Conservation (phyloP, 2,888 invertebrate genomes). For the Agrochola lota region DNA sequence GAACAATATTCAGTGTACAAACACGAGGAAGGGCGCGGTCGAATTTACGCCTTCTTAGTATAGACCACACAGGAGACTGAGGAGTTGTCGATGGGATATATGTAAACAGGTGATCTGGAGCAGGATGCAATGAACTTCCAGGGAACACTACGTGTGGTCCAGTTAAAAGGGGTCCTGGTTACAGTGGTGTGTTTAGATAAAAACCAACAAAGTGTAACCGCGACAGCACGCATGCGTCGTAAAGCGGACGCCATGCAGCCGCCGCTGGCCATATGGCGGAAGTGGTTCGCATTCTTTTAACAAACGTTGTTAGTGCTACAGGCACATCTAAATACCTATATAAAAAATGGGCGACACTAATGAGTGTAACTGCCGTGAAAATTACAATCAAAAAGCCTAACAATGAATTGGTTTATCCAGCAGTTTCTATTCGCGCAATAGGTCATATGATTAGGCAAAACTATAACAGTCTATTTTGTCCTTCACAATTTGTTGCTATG, state of each 20-base stretch:
- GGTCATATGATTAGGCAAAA: constrained; percentile 9
- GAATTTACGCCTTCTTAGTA: constrained; percentile 56
- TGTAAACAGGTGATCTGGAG: constrained; percentile 72
- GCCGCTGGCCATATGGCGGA: constrained; percentile 84
- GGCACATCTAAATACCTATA: constrained; percentile 64
- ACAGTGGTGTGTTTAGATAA: constrained; percentile 72
- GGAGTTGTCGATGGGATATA: constrained; percentile 55
- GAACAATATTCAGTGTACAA: constrained; percentile 63
- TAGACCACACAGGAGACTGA: constrained; percentile 72
- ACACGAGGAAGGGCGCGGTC: constrained; percentile 46
- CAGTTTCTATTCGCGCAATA: constrained; percentile 21
- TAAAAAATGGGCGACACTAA: constrained; percentile 63
- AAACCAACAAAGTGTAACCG: constrained; percentile 79
- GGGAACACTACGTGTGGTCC: constrained; percentile 72
- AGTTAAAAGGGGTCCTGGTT: constrained; percentile 61
- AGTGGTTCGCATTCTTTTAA: constrained; percentile 76
- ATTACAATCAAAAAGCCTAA: constrained; percentile 22
- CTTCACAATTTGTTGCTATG: constrained; percentile 51
- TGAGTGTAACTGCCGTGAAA: constrained; percentile 48
- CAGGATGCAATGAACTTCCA: constrained; percentile 69
- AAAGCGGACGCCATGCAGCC: constrained; percentile 68
- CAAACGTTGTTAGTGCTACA: constrained; percentile 66
- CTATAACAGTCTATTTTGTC: constrained; percentile 23
- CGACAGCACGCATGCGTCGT: constrained; percentile 74
- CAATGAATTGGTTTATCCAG: not conserved